phyloP scores from a whole-genome alignment of 2,888 invertebrate species.

The Leistus spinibarbis region DNA sequence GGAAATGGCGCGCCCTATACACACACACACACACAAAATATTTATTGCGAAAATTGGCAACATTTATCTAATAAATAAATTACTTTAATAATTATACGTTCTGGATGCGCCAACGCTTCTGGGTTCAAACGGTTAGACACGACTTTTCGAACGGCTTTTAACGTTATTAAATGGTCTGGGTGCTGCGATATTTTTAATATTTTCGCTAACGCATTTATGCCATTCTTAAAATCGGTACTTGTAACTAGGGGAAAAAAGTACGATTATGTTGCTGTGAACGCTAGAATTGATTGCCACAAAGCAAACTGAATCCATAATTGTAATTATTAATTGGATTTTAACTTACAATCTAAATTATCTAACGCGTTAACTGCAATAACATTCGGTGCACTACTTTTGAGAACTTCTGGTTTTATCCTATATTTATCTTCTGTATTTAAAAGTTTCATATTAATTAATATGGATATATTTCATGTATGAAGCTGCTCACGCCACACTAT shows the following conservation, averaged over 20 bases:
- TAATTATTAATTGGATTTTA: slow-evolving; percentile 36
- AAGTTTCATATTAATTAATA: too few species aligned
- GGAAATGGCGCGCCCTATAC: slow-evolving; percentile 72
- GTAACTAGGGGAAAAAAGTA: slow-evolving; percentile 67
- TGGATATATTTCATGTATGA: too few species aligned
- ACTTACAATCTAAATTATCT: slow-evolving; percentile 86
- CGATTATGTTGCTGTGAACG: too few species aligned
- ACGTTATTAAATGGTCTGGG: slow-evolving; percentile 76
- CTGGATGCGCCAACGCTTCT: slow-evolving; percentile 63
- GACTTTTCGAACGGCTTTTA: slow-evolving; percentile 71
- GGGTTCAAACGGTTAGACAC: slow-evolving; percentile 65
- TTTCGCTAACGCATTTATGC: slow-evolving; percentile 79
- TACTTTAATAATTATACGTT: slow-evolving; percentile 59
- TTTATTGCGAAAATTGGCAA: slow-evolving; percentile 4
- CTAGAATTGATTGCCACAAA: not conserved
- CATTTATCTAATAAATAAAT: slow-evolving; percentile 14
- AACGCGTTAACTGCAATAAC: slow-evolving; percentile 81
- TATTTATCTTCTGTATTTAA: slow-evolving; percentile 68
- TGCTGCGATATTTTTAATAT: slow-evolving; percentile 82
- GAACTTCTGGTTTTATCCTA: slow-evolving; percentile 68
- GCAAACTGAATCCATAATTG: too few species aligned
- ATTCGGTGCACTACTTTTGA: slow-evolving; percentile 69
- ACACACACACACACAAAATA: slow-evolving; percentile 31
- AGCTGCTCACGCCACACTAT: too few species aligned
- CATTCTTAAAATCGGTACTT: slow-evolving; percentile 80